Evolutionary conservation across 53 echinoderm and acorn worm genomes (phyloP), one percentile per base, ranked within the genome.

Genomic region (Luidia sarsii): DNA sequence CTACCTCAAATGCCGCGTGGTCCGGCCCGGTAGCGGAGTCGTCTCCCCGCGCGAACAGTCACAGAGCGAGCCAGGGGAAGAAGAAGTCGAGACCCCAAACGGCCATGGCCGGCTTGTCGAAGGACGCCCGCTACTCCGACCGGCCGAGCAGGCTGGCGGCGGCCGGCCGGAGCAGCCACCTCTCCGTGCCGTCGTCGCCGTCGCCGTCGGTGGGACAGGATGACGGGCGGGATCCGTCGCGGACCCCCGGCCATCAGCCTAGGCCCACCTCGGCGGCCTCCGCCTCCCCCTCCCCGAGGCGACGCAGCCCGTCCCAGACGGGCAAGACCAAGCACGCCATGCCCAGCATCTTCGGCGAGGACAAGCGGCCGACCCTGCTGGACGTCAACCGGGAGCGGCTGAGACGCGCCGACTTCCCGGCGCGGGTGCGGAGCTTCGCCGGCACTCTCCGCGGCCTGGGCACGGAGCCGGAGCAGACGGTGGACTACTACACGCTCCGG

Each of bases 271-370:
- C 67, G 27, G 61, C 75, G 11, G 27, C 45, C 30, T 37, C 14
- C 7, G 4, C n/a, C 23, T 37, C n/a, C 22, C 34, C 22, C 31
- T n/a, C 37, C 3, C 27, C 39, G 24, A 35, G 34, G 15, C 67
- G 48, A 18, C 38, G 4, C 4, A 23, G 22, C 37, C 32, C 31
- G 39, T 19, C 7, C 19, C 16, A 22, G 37, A 18, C 54, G 48
- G 13, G 3, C 0, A 43, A 37, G 3, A 20, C 23, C 4, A 73
- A 82, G 27, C 65, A 82, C 69, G 21, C 52, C 36, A 88, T 82
- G 67, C 82, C 88, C 1, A 87, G 89, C 41, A 79, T 89, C 33
- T 92, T 89, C 71, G 80, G 74, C 8, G 89, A 92, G 38, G 82
- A 68, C 39, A 85, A 82, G 36, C 70, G 69, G 35, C 49, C 75